These are phyloP conservation scores for Alouatta palliata DNA, from an alignment of 2,113 vertebrate species.

Conservation along the genomic window DNA sequence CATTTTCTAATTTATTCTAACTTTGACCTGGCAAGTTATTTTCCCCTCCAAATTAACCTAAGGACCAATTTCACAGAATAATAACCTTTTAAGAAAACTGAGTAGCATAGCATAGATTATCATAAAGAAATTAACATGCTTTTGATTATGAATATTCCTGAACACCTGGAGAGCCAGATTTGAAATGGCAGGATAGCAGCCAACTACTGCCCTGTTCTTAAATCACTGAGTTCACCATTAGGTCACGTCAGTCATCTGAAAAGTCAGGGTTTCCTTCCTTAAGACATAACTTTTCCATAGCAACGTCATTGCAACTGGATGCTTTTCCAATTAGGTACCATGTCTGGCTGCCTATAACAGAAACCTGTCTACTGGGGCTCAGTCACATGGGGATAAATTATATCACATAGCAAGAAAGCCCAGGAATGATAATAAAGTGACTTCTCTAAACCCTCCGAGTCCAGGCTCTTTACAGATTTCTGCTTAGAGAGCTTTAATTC, in stretches of 20 bases:
- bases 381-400: background rate
- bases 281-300: background rate
- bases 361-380: background rate
- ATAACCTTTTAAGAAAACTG: conserved; percentile 44
- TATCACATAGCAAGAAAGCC: background rate
- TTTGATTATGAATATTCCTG: conserved; percentile 27
- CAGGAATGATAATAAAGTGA: background rate
- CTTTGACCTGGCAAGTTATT: conserved; percentile 75
- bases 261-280: background rate
- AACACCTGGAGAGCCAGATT: background rate
- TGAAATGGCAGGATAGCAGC: background rate
- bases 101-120: conserved; percentile 9
- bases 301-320: background rate
- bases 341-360: background rate
- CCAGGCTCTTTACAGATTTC: background rate
- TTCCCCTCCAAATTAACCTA: conserved; percentile 61
- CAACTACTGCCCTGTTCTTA: background rate
- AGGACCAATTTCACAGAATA: conserved; percentile 59
- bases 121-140: conserved; percentile 36
- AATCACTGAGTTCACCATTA: background rate
- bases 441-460: background rate
- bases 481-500: background rate
- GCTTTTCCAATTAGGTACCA: background rate
- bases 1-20: conserved; percentile 76
- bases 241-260: background rate